Evolutionary conservation across 2,113 vertebrate genomes (phyloP).

Genomic region (Dunckerocampus dactyliophorus): DNA sequence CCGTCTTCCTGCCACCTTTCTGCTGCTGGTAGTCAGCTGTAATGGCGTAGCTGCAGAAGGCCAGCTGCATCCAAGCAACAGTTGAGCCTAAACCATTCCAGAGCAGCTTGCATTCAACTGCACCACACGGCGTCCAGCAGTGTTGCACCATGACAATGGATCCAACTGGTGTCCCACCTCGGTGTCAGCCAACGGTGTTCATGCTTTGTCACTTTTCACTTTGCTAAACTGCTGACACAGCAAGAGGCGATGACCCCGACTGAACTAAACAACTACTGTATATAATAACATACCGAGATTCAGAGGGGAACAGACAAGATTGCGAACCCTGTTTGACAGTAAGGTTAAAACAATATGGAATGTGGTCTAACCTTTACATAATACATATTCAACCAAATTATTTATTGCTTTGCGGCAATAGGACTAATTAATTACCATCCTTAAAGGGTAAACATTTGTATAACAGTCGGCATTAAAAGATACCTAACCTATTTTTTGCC

Average conservation of each 20-base stretch:
- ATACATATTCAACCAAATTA: not conserved
- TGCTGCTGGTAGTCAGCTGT: conserved; percentile 25
- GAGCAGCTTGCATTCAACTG: conserved; percentile 27
- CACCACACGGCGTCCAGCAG: conserved; percentile 7
- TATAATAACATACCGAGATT: not conserved
- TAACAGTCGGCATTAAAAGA: too few species aligned
- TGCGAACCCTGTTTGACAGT: not conserved
- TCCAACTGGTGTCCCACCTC: conserved; percentile 26
- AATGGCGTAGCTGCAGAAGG: conserved; percentile 23
- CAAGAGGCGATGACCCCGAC: not conserved
- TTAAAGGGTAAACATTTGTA: too few species aligned
- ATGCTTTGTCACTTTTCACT: conserved; percentile 10
- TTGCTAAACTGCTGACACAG: conserved; percentile 6
- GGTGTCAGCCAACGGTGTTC: conserved; percentile 26
- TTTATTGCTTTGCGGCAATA: not conserved
- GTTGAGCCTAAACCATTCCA: conserved; percentile 16
- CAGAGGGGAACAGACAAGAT: not conserved
- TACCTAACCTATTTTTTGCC: too few species aligned
- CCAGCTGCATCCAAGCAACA: conserved; percentile 46
- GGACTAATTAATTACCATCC: not conserved
- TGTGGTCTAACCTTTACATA: not conserved
- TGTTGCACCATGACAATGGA: conserved; percentile 30
- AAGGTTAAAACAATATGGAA: conserved; percentile 3
- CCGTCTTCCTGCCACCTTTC: conserved; percentile 20
- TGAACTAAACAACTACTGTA: conserved; percentile 23